phyloP scores from a whole-genome alignment of 35 echinoderm and acorn worm species.

The Strongylocentrotus purpuratus region DNA sequence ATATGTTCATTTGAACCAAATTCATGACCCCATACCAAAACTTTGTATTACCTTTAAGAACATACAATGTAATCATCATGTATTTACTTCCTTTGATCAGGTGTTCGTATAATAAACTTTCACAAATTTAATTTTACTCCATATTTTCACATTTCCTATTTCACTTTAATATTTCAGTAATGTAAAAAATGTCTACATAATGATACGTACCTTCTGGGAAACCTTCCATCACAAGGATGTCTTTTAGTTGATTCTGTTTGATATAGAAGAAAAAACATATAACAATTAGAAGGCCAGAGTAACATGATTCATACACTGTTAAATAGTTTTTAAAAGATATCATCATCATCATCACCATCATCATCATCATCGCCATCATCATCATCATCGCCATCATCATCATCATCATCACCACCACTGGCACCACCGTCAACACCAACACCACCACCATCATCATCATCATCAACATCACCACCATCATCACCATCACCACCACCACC shows the following conservation, averaged over 20 bases:
- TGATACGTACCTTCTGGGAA: slow-evolving; percentile 85
- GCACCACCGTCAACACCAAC: neutral
- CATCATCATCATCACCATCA: neutral
- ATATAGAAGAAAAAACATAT: neutral
- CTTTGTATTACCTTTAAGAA: too few species aligned
- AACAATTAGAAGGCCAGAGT: neutral
- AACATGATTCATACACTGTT: neutral
- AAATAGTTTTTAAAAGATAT: too few species aligned
- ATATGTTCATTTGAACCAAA: too few species aligned
- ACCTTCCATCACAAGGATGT: slow-evolving; percentile 86
- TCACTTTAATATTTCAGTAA: too few species aligned
- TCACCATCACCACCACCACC: neutral
- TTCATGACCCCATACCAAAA: too few species aligned
- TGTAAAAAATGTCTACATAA: neutral
- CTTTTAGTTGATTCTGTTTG: slow-evolving; percentile 88
- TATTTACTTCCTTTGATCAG: too few species aligned
- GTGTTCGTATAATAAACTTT: too few species aligned
- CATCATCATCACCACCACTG: neutral
- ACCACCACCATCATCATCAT: neutral
- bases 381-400: neutral
- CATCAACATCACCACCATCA: neutral
- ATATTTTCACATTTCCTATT: too few species aligned
- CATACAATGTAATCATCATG: too few species aligned
- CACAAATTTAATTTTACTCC: too few species aligned
- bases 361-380: neutral